Conservation (phyloP, 2,888 invertebrate species). For the Hybos culiciformis region DNA sequence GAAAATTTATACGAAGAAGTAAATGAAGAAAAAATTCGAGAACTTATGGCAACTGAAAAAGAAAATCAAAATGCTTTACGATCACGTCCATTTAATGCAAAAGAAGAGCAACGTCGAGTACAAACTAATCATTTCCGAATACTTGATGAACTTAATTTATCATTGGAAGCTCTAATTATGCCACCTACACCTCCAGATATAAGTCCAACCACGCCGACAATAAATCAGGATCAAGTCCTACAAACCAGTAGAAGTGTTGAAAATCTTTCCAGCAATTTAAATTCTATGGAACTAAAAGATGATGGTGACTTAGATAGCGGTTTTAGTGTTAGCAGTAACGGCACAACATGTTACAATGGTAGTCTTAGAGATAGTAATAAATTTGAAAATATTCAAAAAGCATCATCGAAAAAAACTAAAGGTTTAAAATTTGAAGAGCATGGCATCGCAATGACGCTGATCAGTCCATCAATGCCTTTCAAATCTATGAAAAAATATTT, state of each 20-base stretch:
- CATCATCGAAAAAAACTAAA: constrained; percentile 5
- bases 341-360: constrained; percentile 58
- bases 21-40: constrained; percentile 11
- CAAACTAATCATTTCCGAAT: constrained; percentile 63
- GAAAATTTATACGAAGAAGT: constrained; percentile 33
- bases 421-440: background rate
- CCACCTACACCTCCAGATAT: constrained; percentile 37
- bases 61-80: background rate
- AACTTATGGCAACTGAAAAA: constrained; percentile 30
- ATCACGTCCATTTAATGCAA: background rate
- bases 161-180: constrained; percentile 74
- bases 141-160: constrained; percentile 64
- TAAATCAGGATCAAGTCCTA: constrained; percentile 22
- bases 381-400: background rate
- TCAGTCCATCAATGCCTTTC: constrained; percentile 8
- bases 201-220: constrained; percentile 38
- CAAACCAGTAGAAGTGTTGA: constrained; percentile 7
- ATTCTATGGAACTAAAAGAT: constrained; percentile 13
- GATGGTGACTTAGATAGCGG: constrained; percentile 51
- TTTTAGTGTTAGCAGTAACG: constrained; percentile 41
- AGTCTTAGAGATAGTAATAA: background rate
- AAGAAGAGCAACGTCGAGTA: constrained; percentile 63
- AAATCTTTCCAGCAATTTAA: constrained; percentile 11
- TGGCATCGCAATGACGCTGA: constrained; percentile 5
- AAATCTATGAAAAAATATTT: constrained; percentile 5